Conservation (phyloP, 2,113 vertebrate genomes). For the Odocoileus hemionus region DNA sequence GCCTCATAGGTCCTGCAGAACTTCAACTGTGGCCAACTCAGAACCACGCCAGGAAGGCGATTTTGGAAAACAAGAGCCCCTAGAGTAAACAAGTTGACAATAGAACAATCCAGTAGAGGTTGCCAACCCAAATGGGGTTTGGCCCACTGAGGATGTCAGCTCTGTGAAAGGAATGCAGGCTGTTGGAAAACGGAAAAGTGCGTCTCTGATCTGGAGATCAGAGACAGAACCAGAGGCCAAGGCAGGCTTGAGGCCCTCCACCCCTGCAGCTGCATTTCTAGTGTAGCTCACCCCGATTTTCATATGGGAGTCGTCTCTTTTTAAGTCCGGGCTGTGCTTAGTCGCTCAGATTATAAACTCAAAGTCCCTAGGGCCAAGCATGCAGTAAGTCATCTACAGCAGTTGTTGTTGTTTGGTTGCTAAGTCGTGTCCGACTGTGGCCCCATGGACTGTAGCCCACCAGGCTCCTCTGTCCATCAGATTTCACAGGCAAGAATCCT, state of each 20-base stretch:
- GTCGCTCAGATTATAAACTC: not conserved
- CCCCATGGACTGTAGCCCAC: not conserved
- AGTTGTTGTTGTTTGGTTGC: not conserved
- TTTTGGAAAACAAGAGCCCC: not conserved
- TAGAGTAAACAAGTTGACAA: not conserved
- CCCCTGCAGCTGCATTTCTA: not conserved
- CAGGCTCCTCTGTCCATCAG: not conserved
- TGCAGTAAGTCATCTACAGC: not conserved
- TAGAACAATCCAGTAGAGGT: not conserved
- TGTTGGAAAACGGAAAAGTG: fast-evolving
- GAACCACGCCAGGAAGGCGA: not conserved
- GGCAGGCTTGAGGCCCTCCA: not conserved
- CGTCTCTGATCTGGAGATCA: not conserved
- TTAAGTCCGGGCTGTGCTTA: not conserved
- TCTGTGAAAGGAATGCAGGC: not conserved
- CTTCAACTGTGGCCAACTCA: not conserved
- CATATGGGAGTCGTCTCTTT: not conserved
- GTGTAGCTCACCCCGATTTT: not conserved
- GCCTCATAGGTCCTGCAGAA: not conserved
- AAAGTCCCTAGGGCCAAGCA: not conserved
- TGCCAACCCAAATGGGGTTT: not conserved
- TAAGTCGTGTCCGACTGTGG: not conserved
- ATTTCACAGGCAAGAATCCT: not conserved
- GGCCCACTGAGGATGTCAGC: not conserved
- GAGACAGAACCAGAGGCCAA: not conserved